A percentile compares a stretch with the other conserved stretches of the same genome.
These are phyloP conservation scores for Cephus sareptanus DNA, from an alignment of 2,888 invertebrate genomes.

Conservation along the genomic window DNA sequence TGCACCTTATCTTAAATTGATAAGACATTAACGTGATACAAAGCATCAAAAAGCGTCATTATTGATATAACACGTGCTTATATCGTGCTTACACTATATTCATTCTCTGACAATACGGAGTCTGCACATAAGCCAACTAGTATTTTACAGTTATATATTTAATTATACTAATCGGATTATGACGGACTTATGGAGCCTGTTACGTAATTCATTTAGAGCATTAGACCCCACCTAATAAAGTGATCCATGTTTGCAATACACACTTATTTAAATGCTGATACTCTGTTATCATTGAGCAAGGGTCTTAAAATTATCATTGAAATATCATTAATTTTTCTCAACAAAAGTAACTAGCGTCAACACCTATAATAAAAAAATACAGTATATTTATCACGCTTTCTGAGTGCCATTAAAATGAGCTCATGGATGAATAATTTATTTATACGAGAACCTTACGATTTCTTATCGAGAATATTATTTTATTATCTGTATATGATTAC, in stretches of 20 bases:
- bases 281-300: neutral
- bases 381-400: neutral
- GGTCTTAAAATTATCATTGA: neutral
- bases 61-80: conserved; percentile 8
- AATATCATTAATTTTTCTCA: neutral
- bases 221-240: neutral
- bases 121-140: conserved; percentile 1
- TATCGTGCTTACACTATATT: neutral
- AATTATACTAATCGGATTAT: conserved; percentile 39
- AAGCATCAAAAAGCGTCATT: conserved; percentile 14
- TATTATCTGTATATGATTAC: neutral
- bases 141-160: conserved; percentile 22
- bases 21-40: conserved; percentile 1
- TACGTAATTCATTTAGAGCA: conserved; percentile 10
- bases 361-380: neutral
- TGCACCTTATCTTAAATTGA: neutral
- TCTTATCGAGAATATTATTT: neutral
- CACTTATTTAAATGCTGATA: neutral
- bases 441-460: neutral
- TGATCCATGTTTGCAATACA: neutral
- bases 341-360: neutral
- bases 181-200: conserved; percentile 18
- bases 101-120: neutral
- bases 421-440: neutral
- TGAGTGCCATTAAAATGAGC: neutral